Percentiles rank a stretch among this genome's conserved stretches.
Conservation (phyloP, 2,113 vertebrate species). For the Geococcyx californianus region DNA sequence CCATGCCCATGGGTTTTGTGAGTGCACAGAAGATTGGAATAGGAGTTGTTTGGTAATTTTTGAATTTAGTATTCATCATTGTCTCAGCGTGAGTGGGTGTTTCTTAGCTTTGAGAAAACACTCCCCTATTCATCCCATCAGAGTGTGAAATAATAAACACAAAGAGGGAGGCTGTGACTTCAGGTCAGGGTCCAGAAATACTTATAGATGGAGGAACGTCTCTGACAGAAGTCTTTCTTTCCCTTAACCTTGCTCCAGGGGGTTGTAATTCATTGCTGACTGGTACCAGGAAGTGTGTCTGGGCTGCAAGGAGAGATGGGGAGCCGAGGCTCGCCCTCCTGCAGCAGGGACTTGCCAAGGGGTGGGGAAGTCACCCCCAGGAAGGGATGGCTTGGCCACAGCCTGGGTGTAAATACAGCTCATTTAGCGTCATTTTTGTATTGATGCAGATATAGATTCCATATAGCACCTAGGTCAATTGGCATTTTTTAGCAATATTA, state of each 20-base stretch:
- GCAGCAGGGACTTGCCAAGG: accelerated
- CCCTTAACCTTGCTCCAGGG: background rate
- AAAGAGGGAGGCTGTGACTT: background rate
- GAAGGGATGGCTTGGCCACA: background rate
- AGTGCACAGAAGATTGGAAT: background rate
- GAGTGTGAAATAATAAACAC: background rate
- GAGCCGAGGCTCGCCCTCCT: background rate
- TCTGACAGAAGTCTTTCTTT: background rate
- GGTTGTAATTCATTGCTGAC: background rate
- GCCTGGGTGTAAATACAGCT: background rate
- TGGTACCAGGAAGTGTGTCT: background rate
- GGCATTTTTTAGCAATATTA: background rate
- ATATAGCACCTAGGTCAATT: background rate
- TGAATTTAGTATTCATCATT: background rate
- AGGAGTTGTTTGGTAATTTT: background rate
- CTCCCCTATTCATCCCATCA: background rate
- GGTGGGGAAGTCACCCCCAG: background rate
- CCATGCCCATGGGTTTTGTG: background rate
- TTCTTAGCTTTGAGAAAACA: background rate
- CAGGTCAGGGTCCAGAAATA: background rate
- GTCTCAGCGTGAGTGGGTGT: background rate
- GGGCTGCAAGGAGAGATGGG: background rate
- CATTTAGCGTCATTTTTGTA: background rate
- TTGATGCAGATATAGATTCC: background rate
- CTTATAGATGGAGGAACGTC: background rate